Evolutionary conservation across 1,140 invertebrate species (phyloP).

Genomic region (Paracyclopina nana): DNA sequence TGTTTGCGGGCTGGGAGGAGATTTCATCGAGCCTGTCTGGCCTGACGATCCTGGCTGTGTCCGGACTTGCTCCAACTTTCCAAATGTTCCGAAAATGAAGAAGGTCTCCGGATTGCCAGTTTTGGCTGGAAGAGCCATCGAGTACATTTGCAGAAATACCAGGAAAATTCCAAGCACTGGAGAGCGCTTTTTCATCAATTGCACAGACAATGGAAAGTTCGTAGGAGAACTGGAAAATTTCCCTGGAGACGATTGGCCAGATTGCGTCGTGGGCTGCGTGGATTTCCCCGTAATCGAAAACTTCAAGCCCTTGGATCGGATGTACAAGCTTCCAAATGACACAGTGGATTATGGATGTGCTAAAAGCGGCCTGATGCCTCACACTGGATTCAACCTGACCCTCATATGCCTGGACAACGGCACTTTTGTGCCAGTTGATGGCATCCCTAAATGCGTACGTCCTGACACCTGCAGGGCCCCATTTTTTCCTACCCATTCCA

Average conservation of each 20-base stretch:
- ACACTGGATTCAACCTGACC: not conserved
- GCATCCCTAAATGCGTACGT: not conserved
- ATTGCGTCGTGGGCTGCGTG: not conserved
- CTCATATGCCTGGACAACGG: not conserved
- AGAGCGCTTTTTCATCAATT: not conserved
- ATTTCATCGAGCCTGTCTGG: not conserved
- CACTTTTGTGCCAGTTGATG: not conserved
- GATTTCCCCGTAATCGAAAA: not conserved
- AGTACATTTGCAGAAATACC: not conserved
- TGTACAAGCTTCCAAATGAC: not conserved
- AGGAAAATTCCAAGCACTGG: not conserved
- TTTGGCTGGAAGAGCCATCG: not conserved
- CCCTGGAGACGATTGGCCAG: not conserved
- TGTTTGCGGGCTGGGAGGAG: not conserved
- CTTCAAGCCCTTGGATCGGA: not conserved
- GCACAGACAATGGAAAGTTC: not conserved
- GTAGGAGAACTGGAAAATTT: not conserved
- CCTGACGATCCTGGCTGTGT: not conserved
- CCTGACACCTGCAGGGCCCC: not conserved
- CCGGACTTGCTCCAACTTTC: not conserved
- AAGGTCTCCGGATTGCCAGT: not conserved
- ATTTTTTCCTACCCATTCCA: not conserved
- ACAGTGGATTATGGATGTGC: not conserved
- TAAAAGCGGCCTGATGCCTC: not conserved
- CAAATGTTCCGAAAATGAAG: not conserved